phyloP scores from a whole-genome alignment of 2,797 vertebrate genomes.

The Alcedo atthis region DNA sequence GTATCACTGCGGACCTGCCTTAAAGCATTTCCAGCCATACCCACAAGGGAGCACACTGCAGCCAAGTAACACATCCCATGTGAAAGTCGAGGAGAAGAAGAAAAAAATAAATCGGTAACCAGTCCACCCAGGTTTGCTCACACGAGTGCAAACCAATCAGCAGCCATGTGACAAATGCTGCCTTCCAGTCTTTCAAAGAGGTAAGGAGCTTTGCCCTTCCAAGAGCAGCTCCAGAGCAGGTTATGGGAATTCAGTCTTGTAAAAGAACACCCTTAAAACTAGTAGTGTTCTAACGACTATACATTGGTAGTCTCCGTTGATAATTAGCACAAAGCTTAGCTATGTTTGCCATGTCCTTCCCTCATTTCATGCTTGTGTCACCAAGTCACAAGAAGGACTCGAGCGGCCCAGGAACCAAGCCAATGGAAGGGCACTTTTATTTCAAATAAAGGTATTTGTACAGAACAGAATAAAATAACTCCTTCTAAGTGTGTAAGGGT shows the following conservation, averaged over 20 bases:
- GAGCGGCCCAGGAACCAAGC: neutral
- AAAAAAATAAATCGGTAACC: conserved; percentile 40
- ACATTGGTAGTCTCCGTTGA: neutral
- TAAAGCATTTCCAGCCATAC: conserved; percentile 57
- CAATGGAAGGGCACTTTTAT: neutral
- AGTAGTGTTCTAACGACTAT: neutral
- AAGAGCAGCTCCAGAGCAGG: neutral
- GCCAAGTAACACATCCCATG: conserved; percentile 54
- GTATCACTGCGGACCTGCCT: neutral
- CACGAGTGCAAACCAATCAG: conserved; percentile 67
- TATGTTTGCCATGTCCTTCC: neutral
- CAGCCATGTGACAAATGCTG: conserved; percentile 18
- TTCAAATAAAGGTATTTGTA: neutral
- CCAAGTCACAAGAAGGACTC: neutral
- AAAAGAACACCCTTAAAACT: neutral
- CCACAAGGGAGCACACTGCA: conserved; percentile 78
- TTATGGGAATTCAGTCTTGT: neutral
- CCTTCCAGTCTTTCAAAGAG: conserved; percentile 47
- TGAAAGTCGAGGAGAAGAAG: conserved; percentile 6
- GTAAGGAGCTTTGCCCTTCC: neutral
- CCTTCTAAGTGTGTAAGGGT: neutral
- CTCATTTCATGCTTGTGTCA: neutral
- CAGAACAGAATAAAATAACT: neutral
- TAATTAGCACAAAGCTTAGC: neutral
- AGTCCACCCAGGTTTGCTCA: conserved; percentile 51